Conservation (phyloP, 2,113 vertebrate species). For the Lampris incognitus region DNA sequence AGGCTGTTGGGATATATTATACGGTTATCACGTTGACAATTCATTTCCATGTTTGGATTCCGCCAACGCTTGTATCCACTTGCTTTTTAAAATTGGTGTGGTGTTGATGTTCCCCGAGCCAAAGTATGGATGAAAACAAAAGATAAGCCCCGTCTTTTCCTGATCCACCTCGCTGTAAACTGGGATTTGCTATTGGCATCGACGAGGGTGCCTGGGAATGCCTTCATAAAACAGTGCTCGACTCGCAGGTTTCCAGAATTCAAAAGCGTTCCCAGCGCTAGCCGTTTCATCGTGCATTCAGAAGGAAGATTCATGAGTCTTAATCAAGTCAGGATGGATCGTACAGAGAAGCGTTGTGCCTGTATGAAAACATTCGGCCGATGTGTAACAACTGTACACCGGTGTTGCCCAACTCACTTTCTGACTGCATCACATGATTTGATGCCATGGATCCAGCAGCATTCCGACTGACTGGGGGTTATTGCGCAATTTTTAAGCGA, state of each 20-base stretch:
- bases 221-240: not conserved
- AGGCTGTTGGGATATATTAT: not conserved
- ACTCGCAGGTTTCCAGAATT: conserved; percentile 19
- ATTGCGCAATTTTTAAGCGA: not conserved
- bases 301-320: not conserved
- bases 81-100: not conserved
- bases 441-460: conserved; percentile 8
- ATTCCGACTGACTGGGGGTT: not conserved
- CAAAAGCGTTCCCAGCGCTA: not conserved
- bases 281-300: too few species aligned
- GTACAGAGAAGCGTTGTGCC: too few species aligned
- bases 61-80: not conserved
- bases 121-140: not conserved
- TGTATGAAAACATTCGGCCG: not conserved
- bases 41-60: not conserved
- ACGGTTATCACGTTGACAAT: too few species aligned
- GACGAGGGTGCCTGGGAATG: not conserved
- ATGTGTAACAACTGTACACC: conserved; percentile 4
- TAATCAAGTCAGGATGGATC: not conserved
- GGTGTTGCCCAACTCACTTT: too few species aligned
- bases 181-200: not conserved
- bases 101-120: not conserved
- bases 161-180: not conserved
- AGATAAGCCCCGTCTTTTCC: conserved; percentile 8
- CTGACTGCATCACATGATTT: not conserved